Percentiles rank a stretch among this genome's conserved stretches.
These are phyloP conservation scores for Anneissia japonica DNA, from an alignment of 35 echinoderm and acorn worm genomes.

Conservation along the genomic window DNA sequence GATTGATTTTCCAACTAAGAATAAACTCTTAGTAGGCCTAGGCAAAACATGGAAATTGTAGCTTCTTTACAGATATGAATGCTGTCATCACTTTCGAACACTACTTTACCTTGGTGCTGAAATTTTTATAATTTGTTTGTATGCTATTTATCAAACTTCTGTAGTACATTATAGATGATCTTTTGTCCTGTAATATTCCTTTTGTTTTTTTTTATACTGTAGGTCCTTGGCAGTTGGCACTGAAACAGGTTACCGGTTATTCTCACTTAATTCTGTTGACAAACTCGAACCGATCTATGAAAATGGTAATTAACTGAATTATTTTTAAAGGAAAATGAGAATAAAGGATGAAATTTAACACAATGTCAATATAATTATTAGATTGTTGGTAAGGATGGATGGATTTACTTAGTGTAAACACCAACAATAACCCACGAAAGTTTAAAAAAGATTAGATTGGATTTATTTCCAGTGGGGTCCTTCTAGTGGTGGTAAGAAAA, in stretches of 20 bases:
- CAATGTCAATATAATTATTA: neutral
- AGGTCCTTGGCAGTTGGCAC: slow-evolving; percentile 98
- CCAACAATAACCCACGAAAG: neutral
- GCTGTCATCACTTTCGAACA: too few species aligned
- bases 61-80: too few species aligned
- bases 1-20: too few species aligned
- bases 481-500: neutral
- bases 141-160: too few species aligned
- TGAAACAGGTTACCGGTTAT: slow-evolving; percentile 79
- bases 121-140: too few species aligned
- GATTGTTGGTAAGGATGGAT: neutral
- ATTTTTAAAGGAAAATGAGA: neutral
- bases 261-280: slow-evolving; percentile 83
- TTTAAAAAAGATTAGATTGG: neutral
- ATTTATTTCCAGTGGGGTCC: neutral
- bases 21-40: too few species aligned
- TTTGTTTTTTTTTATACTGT: neutral
- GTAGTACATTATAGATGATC: too few species aligned
- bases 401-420: neutral
- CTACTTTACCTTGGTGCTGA: too few species aligned
- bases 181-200: too few species aligned
- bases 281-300: slow-evolving; percentile 99
- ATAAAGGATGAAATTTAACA: neutral
- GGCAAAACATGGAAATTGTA: too few species aligned
- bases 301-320: slow-evolving; percentile 66